Base-by-base conservation (phyloP, 2,888 invertebrate species). In the Drosophila tripunctata region DNA sequence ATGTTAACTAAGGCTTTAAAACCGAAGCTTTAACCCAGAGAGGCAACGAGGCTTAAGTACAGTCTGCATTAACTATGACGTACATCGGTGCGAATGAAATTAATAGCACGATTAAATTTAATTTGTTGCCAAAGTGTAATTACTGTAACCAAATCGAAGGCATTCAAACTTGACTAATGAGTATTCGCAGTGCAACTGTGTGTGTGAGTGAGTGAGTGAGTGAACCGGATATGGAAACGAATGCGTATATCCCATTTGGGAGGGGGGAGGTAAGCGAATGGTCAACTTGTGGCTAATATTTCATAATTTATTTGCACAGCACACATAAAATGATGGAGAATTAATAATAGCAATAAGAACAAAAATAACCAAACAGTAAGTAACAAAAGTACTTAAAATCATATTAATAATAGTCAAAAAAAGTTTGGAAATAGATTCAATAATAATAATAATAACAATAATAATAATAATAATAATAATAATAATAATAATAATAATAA, bases 231-330 rank as follows among this genome's bases (percentile, higher is more conserved):
- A 38, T 58, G 50, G 44, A 30, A 35, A 12, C 30, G 40, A 44
- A 14, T 48, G 56, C 40, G 63, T 40, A 38, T 44, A 50, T 50
- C 58, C 41, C 55, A 75, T 58, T 1, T 52, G 54, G 57, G 27
- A 19, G 43, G 33, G 17, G 17, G 15, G 27, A 35, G 22, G 43
- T 30, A 36, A 10, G 27, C n/a, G n/a, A n/a, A n/a, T n/a, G 44
- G 58, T 38, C 48, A 75, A 62, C 50, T 57, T 54, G 50, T 54
- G 51, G 60, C 60, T 62, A 65, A 62, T 75, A 66, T 71, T 71
- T 79, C 82, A 75, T 82, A 68, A 78, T 78, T 70, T 75, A 75
- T 78, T 83, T 73, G 78, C 72, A 55, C 50, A 65, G 68, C 63
- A 17, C 57, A 56, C 55, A 64, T 61, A 62, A 52, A 64, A 61